These are phyloP conservation scores for Tichodroma muraria DNA, from an alignment of 2,113 vertebrate genomes.

Conservation along the genomic window DNA sequence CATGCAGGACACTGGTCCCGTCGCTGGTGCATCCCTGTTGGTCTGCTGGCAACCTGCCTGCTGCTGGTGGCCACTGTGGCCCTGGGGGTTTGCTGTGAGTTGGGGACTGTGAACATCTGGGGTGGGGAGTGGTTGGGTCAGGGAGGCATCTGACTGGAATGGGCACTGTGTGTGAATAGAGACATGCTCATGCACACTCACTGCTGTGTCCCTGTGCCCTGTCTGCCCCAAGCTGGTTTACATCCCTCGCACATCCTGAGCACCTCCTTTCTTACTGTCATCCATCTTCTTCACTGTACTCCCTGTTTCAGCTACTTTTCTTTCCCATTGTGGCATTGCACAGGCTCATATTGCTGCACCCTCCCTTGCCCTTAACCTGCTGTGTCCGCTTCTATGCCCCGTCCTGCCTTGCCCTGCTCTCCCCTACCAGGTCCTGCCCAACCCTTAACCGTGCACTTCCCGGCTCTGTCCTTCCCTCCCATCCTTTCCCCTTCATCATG, in stretches of 20 bases:
- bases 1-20: not conserved
- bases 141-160: not conserved
- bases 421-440: not conserved
- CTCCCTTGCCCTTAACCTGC: not conserved
- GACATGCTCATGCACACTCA: rapidly evolving
- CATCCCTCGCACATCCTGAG: rapidly evolving
- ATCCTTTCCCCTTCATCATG: not conserved
- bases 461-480: not conserved
- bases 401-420: not conserved
- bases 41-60: not conserved
- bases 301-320: not conserved
- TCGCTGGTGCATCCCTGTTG: not conserved
- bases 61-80: not conserved
- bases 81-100: constrained; percentile 30
- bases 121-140: not conserved
- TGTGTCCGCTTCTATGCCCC: not conserved
- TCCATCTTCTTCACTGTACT: not conserved
- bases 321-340: not conserved
- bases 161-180: not conserved
- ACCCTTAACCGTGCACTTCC: rapidly evolving
- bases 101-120: not conserved
- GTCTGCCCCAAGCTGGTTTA: not conserved
- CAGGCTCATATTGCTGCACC: not conserved
- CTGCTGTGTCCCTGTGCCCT: not conserved
- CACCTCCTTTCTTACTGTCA: not conserved